phyloP scores from a whole-genome alignment of 2,797 vertebrate species.

The Amazona ochrocephala region DNA sequence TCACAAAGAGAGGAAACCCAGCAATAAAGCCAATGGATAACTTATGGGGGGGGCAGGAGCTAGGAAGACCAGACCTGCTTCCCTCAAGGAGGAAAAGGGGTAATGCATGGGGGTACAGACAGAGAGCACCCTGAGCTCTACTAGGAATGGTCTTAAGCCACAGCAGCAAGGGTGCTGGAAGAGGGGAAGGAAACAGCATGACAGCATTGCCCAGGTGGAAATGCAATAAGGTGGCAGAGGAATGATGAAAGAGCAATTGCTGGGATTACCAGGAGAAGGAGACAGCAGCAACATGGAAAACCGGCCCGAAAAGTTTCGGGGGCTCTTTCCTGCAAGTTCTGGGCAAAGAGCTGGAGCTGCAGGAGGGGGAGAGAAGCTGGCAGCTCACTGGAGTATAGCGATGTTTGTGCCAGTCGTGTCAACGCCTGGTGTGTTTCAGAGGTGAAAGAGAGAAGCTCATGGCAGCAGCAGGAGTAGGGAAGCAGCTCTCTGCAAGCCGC shows the following conservation, averaged over 20 bases:
- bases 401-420: neutral
- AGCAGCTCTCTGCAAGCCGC: neutral
- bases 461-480: neutral
- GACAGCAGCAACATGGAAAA: neutral
- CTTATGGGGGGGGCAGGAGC: neutral
- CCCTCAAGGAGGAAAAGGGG: neutral
- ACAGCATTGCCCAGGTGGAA: neutral
- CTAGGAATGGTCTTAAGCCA: neutral
- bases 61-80: neutral
- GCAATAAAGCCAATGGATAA: neutral
- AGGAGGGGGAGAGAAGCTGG: neutral
- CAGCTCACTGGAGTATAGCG: fast-evolving
- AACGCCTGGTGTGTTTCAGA: fast-evolving
- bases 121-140: neutral
- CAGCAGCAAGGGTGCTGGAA: neutral
- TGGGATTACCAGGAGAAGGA: neutral
- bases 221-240: neutral
- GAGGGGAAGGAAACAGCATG: neutral
- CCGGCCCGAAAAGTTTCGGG: neutral
- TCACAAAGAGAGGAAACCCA: neutral
- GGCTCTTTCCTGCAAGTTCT: neutral
- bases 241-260: neutral
- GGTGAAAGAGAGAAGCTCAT: neutral
- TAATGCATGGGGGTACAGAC: fast-evolving
- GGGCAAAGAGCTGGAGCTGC: neutral